A percentile compares a stretch with the other conserved stretches of the same genome.
Conservation (phyloP, 2,888 invertebrate genomes). For the Hydrotaea diabolus region DNA sequence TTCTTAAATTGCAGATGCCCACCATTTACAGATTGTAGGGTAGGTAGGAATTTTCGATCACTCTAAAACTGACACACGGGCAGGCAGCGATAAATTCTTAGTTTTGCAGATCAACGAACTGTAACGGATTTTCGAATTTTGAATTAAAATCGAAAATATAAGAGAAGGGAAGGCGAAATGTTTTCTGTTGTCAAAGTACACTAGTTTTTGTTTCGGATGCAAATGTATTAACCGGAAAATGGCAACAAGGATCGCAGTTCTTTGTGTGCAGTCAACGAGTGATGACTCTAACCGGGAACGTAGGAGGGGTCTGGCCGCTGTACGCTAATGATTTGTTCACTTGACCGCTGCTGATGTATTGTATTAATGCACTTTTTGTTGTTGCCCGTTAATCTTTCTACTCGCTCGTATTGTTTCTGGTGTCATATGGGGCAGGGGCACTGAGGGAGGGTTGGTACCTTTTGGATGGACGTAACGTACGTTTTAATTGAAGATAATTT, state of each 20-base stretch:
- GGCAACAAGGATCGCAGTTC: neutral
- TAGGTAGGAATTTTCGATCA: neutral
- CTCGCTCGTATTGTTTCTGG: constrained; percentile 1
- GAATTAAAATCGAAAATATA: too few relatives aligned
- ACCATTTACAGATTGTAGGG: neutral
- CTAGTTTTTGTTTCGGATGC: neutral
- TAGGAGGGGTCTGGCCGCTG: too few relatives aligned
- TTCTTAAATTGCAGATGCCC: too few relatives aligned
- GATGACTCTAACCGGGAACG: neutral
- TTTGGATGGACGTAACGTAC: neutral
- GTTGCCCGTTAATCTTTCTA: constrained; percentile 5
- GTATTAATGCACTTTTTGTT: constrained; percentile 28
- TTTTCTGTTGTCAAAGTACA: neutral
- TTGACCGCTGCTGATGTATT: neutral
- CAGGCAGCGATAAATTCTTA: neutral
- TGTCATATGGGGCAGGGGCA: neutral
- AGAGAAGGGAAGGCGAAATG: neutral
- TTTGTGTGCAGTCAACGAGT: constrained; percentile 5
- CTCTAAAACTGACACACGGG: neutral
- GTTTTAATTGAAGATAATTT: constrained; percentile 37
- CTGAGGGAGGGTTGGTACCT: neutral
- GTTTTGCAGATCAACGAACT: neutral
- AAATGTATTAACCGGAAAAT: neutral
- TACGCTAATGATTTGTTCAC: constrained; percentile 9
- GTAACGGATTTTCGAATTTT: too few relatives aligned